These are phyloP conservation scores for Coremacera marginata DNA, from an alignment of 2,888 invertebrate genomes.

Conservation along the genomic window DNA sequence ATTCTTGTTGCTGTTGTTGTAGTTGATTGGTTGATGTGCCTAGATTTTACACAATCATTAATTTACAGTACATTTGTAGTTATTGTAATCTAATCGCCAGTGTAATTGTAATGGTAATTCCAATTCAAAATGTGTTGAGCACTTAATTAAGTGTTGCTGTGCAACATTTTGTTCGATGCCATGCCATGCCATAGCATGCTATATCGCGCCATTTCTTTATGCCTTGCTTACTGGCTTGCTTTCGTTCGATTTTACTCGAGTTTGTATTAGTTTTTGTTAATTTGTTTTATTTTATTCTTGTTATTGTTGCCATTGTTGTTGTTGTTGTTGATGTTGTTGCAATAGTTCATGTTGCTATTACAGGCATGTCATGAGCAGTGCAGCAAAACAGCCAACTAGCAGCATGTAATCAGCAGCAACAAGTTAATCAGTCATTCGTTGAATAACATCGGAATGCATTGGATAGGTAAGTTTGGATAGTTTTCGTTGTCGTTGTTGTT, in stretches of 20 bases:
- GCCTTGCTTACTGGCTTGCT: not conserved
- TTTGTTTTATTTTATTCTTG: not conserved
- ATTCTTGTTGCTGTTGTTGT: slow-evolving; percentile 15
- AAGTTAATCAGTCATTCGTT: slow-evolving; percentile 46
- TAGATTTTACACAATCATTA: slow-evolving; percentile 38
- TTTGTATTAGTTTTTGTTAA: not conserved
- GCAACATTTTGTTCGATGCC: slow-evolving; percentile 12
- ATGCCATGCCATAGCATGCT: not conserved
- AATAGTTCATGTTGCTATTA: not conserved
- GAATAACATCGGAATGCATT: slow-evolving; percentile 28
- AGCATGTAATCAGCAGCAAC: slow-evolving; percentile 40
- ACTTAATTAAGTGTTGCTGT: slow-evolving; percentile 47
- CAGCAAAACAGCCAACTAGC: slow-evolving; percentile 21
- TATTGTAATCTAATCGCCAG: slow-evolving; percentile 46
- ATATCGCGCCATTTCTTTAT: slow-evolving; percentile 1
- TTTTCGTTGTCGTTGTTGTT: not conserved
- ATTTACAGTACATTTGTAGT: slow-evolving; percentile 44
- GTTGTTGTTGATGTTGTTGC: not conserved
- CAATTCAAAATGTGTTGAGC: slow-evolving; percentile 47
- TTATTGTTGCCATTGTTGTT: not conserved
- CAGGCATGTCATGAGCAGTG: slow-evolving; percentile 2
- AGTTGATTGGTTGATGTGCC: not conserved
- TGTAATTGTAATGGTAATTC: slow-evolving; percentile 19
- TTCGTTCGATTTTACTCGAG: not conserved
- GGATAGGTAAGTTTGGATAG: slow-evolving; percentile 22